Evolutionary conservation across 92 coral and sea anemone genomes (phyloP), one percentile per base, ranked within the genome.

Genomic region (Zoanthus sociatus): DNA sequence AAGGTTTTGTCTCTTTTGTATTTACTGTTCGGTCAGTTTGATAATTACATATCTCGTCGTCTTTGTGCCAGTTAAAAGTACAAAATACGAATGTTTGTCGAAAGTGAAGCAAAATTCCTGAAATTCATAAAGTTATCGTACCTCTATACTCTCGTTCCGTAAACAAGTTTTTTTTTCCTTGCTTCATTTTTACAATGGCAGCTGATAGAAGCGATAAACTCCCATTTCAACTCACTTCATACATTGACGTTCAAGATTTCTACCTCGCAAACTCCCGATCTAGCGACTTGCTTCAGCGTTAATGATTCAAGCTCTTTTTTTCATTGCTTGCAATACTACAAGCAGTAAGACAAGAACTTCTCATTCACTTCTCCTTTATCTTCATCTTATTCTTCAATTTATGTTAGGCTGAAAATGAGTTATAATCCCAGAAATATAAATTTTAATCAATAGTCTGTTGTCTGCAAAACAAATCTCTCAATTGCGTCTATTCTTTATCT

Each of bases 371-470:
- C 45, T 47, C 21, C 75, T 81, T 64, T 81, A 81, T 81, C 85
- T 64, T 61, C 1, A 51, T 21, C 31, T 81, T 67, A 81, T 79
- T 79, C 84, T 79, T 79, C 68, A 78, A 44, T 64, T 79, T 79
- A 55, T 81, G 75, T 64, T 81, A 60, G 42, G 75, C 30, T 64
- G 74, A 81, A 67, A 81, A 31, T 79, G 73, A 79, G 84, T 44
- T 79, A 30, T 81, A 81, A 81, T 81, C 75, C 85, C 48, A 81
- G 75, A 81, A 81, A 81, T 68, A 81, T 47, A 81, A 81, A 81
- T 81, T 81, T 75, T 47, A 81, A 81, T 66, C 74, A 81, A 71
- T 81, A 20, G 58, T 53, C 73, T 68, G 85, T 81, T 81, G 85
- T 81, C 63, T 81, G 10, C 60, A 51, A 79, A 69, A 81, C 85